Base-by-base conservation (phyloP, 2,113 vertebrate genomes). In the Chaetorhynchus papuensis region DNA sequence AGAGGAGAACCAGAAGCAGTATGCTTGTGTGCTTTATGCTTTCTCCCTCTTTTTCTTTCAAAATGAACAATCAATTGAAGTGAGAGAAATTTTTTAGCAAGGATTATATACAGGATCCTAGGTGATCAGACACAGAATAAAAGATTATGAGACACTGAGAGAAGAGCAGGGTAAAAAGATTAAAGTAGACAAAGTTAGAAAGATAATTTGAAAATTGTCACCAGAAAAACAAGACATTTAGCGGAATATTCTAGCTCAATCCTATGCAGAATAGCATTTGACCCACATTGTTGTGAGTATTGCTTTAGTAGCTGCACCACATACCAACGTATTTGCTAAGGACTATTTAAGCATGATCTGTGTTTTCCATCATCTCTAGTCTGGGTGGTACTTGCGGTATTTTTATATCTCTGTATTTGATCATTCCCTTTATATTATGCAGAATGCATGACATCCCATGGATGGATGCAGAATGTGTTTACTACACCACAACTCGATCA, bases 401-500 rank as follows among this genome's bases (percentile, higher is more conserved):
- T 97, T 97, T 59, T 91, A 35, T 96, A 90, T 97, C 93, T 93
- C 27, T 75, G 2, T 71, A 75, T 89, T 96, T 81, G 69, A 96
- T 97, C 96, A 5, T 76, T 90, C 65, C 16, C 68, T 72, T 96
- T 96, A 37, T 91, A 68, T 97, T 94, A 95, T 88, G 94, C 92
- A 89, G 83, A 93, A 83, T 60, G 65, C 68, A 80, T 82, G 90
- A 93, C 94, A 89, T 71, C 60, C 60, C 75, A 22, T 35, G 72
- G 95, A 96, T 63, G 69, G 87, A 96, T 96, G 72, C 79, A 95
- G 85, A 83, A 59, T 94, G 63, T 96, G 87, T 96, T 97, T 88
- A 93, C 75, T 68, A 52, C 87, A 87, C 70, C 81, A 89, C 78
- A 86, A 70, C 66, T 96, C 3, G 93, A 96, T 96, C 78, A 71